Evolutionary conservation across 2,797 vertebrate genomes (phyloP).

Genomic region (Fistularia tabacaria): DNA sequence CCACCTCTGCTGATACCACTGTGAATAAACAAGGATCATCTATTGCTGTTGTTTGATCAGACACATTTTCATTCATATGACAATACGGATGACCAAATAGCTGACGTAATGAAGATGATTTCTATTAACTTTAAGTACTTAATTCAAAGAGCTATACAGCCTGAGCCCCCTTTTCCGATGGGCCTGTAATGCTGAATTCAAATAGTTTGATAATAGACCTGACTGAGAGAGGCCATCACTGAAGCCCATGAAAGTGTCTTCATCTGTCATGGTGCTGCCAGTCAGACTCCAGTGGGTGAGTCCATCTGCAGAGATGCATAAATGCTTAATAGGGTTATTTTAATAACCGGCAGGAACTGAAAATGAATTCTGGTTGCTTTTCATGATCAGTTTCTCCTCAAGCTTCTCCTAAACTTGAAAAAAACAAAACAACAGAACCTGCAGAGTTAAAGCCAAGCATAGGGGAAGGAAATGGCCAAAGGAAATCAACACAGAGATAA

Average conservation of each 20-base stretch:
- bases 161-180: background rate
- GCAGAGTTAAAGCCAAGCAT: constrained; percentile 22
- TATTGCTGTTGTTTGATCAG: background rate
- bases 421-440: constrained; percentile 17
- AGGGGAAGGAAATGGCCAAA: constrained; percentile 14
- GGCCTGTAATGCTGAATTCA: background rate
- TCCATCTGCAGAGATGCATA: constrained; percentile 73
- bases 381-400: background rate
- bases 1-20: constrained; percentile 94
- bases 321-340: background rate
- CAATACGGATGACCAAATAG: too few relatives aligned
- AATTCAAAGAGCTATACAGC: background rate
- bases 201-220: constrained; percentile 64
- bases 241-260: constrained; percentile 91
- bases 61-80: too few relatives aligned
- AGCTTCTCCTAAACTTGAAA: constrained; percentile 3
- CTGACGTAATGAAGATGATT: background rate
- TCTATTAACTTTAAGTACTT: background rate
- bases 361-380: too few relatives aligned
- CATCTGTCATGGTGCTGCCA: constrained; percentile 80
- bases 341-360: background rate
- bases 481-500: constrained; percentile 44
- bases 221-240: constrained; percentile 87
- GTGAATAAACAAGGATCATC: constrained; percentile 10
- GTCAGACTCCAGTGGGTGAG: constrained; percentile 93